A percentile compares a stretch with the other conserved stretches of the same genome.
These are phyloP conservation scores for Oscheius sp. DNA, from an alignment of 1,140 invertebrate genomes.

Conservation along the genomic window DNA sequence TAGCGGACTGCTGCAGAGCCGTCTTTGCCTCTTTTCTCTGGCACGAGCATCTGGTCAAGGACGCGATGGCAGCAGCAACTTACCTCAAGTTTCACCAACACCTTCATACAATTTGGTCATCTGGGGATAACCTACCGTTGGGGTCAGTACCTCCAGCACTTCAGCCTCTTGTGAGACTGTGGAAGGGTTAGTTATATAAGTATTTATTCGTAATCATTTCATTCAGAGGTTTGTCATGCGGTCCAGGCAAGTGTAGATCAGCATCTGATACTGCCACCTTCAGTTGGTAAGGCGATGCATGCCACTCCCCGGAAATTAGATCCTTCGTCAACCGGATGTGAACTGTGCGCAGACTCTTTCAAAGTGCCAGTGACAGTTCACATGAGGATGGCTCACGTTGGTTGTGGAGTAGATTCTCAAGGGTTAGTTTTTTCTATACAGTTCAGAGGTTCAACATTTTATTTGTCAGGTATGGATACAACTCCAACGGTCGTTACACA, in stretches of 20 bases:
- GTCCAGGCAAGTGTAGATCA: conserved; percentile 38
- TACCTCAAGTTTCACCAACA: conserved; percentile 91
- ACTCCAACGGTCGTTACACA: conserved; percentile 78
- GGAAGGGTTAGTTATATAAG: conserved; percentile 70
- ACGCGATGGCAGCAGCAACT: conserved; percentile 92
- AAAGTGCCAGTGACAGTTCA: conserved; percentile 83
- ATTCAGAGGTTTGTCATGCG: conserved; percentile 68
- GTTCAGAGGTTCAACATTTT: no score
- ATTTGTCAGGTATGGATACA: conserved; percentile 85
- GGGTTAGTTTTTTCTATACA: no score
- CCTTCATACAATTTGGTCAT: conserved; percentile 61
- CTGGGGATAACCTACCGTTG: conserved; percentile 53
- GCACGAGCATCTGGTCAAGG: conserved; percentile 94
- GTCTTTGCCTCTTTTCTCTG: conserved; percentile 92
- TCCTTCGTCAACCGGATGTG: conserved; percentile 67
- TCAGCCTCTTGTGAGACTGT: conserved; percentile 72
- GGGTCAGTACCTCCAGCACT: conserved; percentile 75
- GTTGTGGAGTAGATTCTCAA: conserved; percentile 75
- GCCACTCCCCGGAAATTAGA: not conserved
- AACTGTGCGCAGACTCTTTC: conserved; percentile 77
- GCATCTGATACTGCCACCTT: conserved; percentile 43
- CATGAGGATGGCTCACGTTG: conserved; percentile 82
- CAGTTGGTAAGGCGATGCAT: conserved; percentile 1
- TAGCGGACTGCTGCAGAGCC: conserved; percentile 84
- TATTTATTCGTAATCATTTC: not conserved